Conservation (phyloP, 2,888 invertebrate genomes). For the Caenorhabditis sp. region DNA sequence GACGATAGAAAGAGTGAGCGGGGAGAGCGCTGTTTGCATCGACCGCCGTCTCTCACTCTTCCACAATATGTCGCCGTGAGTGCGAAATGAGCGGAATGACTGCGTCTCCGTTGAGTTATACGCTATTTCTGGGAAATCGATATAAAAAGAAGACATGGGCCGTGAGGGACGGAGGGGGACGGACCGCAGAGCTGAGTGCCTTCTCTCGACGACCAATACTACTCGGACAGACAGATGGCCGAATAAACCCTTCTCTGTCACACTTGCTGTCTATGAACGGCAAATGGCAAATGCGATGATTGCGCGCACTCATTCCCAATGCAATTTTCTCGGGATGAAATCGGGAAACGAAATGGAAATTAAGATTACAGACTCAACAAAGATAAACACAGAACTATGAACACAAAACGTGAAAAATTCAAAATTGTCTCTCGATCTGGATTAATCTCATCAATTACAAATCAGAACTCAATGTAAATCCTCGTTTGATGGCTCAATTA, state of each 20-base stretch:
- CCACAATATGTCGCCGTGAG: not conserved
- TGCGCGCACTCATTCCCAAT: too few relatives aligned
- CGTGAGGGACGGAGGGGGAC: not conserved
- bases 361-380: not conserved
- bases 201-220: not conserved
- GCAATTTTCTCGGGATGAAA: not conserved
- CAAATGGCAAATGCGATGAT: not conserved
- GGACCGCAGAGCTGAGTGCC: not conserved
- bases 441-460: too few relatives aligned
- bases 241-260: not conserved
- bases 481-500: not conserved
- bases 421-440: too few relatives aligned
- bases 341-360: not conserved
- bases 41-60: not conserved
- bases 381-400: too few relatives aligned
- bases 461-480: too few relatives aligned
- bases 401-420: too few relatives aligned
- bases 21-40: not conserved
- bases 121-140: not conserved
- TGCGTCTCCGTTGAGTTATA: not conserved
- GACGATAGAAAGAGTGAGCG: constrained; percentile 8
- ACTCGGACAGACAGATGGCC: not conserved
- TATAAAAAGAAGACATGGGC: not conserved
- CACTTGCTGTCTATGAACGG: not conserved
- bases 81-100: not conserved